Conservation (phyloP, 2,888 invertebrate species). For the Synanthedon myopaeformis region DNA sequence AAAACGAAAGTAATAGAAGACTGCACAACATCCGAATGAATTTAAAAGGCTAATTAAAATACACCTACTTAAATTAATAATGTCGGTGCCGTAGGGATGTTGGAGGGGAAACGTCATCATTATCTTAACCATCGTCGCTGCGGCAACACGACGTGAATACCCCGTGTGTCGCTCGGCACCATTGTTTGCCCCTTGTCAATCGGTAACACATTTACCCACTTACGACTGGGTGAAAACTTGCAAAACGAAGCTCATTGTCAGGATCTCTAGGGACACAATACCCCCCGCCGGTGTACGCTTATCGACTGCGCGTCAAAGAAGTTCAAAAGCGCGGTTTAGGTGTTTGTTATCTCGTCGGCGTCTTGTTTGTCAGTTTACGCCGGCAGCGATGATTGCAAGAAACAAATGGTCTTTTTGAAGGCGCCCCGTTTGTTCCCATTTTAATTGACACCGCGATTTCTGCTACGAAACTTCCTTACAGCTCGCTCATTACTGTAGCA, state of each 20-base stretch:
- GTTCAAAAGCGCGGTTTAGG: constrained; percentile 64
- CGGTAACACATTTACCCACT: constrained; percentile 67
- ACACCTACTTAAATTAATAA: constrained; percentile 27
- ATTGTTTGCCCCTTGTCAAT: constrained; percentile 51
- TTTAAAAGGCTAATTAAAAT: constrained; percentile 1
- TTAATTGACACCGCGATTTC: constrained; percentile 38
- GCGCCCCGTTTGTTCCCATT: constrained; percentile 32
- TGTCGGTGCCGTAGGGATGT: constrained; percentile 13
- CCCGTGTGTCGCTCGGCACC: constrained; percentile 16
- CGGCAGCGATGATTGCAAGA: constrained; percentile 51
- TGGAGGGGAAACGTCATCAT: constrained; percentile 39
- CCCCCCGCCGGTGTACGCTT: constrained; percentile 39
- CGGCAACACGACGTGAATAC: constrained; percentile 28
- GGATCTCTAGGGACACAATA: constrained; percentile 33
- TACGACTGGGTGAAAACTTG: constrained; percentile 62
- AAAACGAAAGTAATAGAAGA: too few relatives aligned
- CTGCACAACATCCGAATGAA: neutral
- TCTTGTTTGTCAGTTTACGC: constrained; percentile 63
- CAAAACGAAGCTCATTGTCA: constrained; percentile 57
- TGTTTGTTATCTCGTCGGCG: constrained; percentile 45
- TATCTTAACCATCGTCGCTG: constrained; percentile 45
- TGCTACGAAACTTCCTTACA: constrained; percentile 12
- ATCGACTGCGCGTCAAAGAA: constrained; percentile 65
- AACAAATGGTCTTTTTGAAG: constrained; percentile 59
- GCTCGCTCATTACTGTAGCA: constrained; percentile 6